Base-by-base conservation (phyloP, 2,888 invertebrate genomes). In the Lasioglossum oenotherae region DNA sequence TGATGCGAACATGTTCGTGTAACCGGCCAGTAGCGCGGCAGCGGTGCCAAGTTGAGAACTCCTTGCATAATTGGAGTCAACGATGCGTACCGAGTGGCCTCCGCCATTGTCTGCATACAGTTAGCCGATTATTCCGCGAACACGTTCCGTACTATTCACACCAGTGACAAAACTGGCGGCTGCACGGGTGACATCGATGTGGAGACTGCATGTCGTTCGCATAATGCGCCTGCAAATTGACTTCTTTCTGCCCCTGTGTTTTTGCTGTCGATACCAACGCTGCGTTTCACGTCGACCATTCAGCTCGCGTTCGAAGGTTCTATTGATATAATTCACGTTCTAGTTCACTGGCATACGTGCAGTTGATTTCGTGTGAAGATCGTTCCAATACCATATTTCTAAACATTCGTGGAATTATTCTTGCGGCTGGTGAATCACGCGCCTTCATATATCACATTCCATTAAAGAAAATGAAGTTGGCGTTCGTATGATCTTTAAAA, bases 21-120 rank as follows among this genome's bases (percentile, higher is more conserved):
- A 85, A 86, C 78, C 38, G 64, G 16, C 80, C 73, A 67, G 80
- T 71, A 78, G 82, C 73, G 82, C 73, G 67, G 80, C 74, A 77
- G 83, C 88, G 87, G 84, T 87, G 85, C 84, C 91, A 91, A 91
- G 93, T 93, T 92, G 93, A 93, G 93, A 93, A 92, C 93, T 92
- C 92, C 92, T 93, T 93, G 93, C 92, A 93, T 94, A 94, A 93
- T 94, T 94, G 92, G 92, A 93, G 88, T 92, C 93, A 94, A 92
- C 94, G 93, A 94, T 93, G 94, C 94, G 92, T 93, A 92, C 91
- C 92, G 92, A 86, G 91, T 91, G 91, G 92, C 92, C 93, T 92
- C 92, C 90, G 89, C 93, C 91, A 93, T 94, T 94, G 93, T 94
- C 92, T 90, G 91, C 92, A 85, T 93, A 93, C 93, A 93, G 93